These are phyloP conservation scores for Caenorhabditis inopinata DNA, from an alignment of 1,140 invertebrate species.

Conservation along the genomic window DNA sequence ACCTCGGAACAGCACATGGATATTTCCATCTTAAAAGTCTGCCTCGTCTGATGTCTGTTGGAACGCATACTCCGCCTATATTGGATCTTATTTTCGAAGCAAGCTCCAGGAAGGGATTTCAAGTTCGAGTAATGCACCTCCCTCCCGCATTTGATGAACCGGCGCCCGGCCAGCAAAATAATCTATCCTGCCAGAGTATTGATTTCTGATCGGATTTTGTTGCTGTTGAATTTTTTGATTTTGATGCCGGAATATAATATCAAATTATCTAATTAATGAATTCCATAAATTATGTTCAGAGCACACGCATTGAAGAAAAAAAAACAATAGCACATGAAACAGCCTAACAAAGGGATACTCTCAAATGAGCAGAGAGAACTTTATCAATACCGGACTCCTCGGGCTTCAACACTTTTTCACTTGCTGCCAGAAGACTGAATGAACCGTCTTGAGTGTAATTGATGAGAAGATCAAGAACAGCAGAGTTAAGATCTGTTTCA, in stretches of 20 bases:
- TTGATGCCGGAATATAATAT: too few species aligned
- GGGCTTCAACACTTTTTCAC: not conserved
- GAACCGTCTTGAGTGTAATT: not conserved
- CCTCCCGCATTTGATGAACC: constrained; percentile 5
- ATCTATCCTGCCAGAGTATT: not conserved
- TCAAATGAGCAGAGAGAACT: not conserved
- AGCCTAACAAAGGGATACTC: not conserved
- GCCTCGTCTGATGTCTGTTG: not conserved
- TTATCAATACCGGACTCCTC: not conserved
- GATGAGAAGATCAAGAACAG: not conserved
- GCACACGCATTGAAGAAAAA: not conserved
- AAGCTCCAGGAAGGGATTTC: constrained; percentile 15
- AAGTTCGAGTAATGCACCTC: constrained; percentile 4
- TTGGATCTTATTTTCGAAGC: constrained; percentile 15
- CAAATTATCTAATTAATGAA: too few species aligned
- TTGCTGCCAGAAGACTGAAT: not conserved
- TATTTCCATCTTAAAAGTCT: constrained; percentile 14
- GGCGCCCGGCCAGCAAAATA: not conserved
- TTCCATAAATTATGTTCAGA: not conserved
- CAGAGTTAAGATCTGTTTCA: not conserved
- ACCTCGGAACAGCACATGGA: not conserved
- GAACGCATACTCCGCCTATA: not conserved
- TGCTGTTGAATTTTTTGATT: not conserved
- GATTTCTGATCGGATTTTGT: not conserved
- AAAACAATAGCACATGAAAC: not conserved